Conservation (phyloP, 1,140 invertebrate genomes). For the Drosophila varians region DNA sequence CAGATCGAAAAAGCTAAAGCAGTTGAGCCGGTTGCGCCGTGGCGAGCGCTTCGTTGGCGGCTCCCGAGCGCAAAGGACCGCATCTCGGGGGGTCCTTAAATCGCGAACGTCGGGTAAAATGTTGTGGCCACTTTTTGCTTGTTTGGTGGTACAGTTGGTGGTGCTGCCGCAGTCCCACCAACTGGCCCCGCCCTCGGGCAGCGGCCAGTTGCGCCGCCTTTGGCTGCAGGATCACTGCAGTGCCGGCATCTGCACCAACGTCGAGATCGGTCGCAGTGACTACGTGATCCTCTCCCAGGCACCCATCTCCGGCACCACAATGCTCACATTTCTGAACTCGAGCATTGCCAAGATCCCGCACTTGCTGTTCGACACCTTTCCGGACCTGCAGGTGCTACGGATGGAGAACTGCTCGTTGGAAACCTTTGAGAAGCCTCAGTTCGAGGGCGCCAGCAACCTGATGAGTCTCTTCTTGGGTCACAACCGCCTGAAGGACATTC, state of each 20-base stretch:
- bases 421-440: constrained; percentile 75
- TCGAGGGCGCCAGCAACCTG: constrained; percentile 79
- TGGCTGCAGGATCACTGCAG: constrained; percentile 81
- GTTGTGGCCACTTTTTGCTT: not conserved
- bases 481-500: constrained; percentile 72
- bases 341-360: constrained; percentile 79
- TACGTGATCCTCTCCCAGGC: constrained; percentile 77
- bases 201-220: constrained; percentile 69
- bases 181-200: constrained; percentile 14
- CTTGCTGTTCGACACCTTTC: constrained; percentile 79
- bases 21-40: constrained; percentile 71
- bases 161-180: constrained; percentile 27
- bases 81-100: constrained; percentile 24
- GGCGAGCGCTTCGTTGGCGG: constrained; percentile 70
- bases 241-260: constrained; percentile 61
- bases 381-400: constrained; percentile 75
- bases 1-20: constrained; percentile 28
- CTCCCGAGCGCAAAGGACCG: constrained; percentile 43
- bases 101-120: constrained; percentile 10
- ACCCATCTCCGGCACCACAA: constrained; percentile 55
- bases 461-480: constrained; percentile 72
- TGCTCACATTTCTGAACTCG: constrained; percentile 75
- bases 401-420: constrained; percentile 81
- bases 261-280: constrained; percentile 70
- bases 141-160: constrained; percentile 6